phyloP scores from a whole-genome alignment of 1,140 invertebrate genomes.

The Danaus melanippus region DNA sequence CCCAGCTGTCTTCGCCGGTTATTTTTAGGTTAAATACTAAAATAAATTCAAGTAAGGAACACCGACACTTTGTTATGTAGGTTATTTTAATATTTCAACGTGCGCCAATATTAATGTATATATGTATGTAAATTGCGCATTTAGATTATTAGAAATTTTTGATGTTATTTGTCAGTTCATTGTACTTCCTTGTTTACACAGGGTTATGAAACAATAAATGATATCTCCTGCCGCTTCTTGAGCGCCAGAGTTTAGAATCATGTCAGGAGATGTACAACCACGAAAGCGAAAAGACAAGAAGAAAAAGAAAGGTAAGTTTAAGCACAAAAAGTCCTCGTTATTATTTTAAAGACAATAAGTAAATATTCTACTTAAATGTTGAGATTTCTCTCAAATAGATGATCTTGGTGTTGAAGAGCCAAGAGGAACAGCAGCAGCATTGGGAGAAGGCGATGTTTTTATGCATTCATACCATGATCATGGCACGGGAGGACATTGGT shows the following conservation, averaged over 20 bases:
- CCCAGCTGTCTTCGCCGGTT: slow-evolving; percentile 69
- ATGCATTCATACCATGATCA: slow-evolving; percentile 84
- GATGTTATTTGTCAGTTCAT: slow-evolving; percentile 36
- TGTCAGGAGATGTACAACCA: slow-evolving; percentile 82
- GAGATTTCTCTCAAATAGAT: slow-evolving; percentile 36
- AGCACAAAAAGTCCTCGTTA: neutral
- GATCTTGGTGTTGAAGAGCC: slow-evolving; percentile 55
- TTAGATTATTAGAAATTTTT: slow-evolving; percentile 36
- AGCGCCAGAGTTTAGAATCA: slow-evolving; percentile 65
- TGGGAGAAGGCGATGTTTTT: slow-evolving; percentile 75
- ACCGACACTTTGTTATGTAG: slow-evolving; percentile 54
- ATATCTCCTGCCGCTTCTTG: slow-evolving; percentile 45
- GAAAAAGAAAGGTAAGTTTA: slow-evolving; percentile 77
- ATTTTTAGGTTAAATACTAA: slow-evolving; percentile 71
- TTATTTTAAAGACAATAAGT: no score
- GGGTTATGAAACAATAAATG: slow-evolving; percentile 66
- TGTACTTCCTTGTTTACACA: slow-evolving; percentile 57
- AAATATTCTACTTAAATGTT: no score
- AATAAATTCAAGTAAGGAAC: slow-evolving; percentile 66
- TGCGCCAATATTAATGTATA: slow-evolving; percentile 43
- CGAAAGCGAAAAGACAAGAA: slow-evolving; percentile 81
- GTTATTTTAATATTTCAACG: slow-evolving; percentile 67
- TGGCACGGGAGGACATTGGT: slow-evolving; percentile 83
- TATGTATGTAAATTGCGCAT: slow-evolving; percentile 59
- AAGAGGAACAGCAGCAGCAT: slow-evolving; percentile 50